Conservation (phyloP, 2,888 invertebrate genomes). For the Vesta saturnalis region DNA sequence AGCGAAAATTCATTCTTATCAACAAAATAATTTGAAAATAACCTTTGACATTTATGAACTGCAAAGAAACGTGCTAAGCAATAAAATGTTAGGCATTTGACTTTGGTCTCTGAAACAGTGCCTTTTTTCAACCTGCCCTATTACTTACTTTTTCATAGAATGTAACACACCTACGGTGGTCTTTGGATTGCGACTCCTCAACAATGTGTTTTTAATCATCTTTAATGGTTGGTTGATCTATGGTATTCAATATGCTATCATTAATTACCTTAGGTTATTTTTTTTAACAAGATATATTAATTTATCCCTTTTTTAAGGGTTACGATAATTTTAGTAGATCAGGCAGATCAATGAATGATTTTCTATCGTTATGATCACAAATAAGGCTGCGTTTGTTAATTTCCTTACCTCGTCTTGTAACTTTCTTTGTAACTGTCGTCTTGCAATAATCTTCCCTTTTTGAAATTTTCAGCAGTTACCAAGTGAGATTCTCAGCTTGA, state of each 20-base stretch:
- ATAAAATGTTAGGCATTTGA: neutral
- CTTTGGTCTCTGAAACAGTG: neutral
- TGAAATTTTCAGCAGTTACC: too few relatives aligned
- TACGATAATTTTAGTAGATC: conserved; percentile 28
- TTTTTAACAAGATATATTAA: neutral
- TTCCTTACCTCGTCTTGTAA: conserved; percentile 16
- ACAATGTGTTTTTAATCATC: too few relatives aligned
- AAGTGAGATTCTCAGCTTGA: too few relatives aligned
- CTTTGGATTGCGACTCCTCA: neutral
- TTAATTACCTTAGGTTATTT: neutral
- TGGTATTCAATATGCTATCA: neutral
- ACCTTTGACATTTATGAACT: neutral
- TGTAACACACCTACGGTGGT: neutral
- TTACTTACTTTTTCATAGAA: neutral
- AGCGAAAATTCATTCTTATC: too few relatives aligned
- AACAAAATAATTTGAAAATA: too few relatives aligned
- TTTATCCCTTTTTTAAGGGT: conserved; percentile 27
- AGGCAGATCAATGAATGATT: conserved; percentile 31
- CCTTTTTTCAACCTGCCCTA: neutral
- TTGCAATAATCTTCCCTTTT: too few relatives aligned
- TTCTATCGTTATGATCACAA: conserved; percentile 32
- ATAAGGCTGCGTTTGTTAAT: conserved; percentile 32
- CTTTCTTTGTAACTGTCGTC: conserved; percentile 16
- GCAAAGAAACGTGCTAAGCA: neutral
- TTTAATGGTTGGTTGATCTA: neutral